Base-by-base conservation (phyloP, 2,113 vertebrate species). In the Pteropus alecto region DNA sequence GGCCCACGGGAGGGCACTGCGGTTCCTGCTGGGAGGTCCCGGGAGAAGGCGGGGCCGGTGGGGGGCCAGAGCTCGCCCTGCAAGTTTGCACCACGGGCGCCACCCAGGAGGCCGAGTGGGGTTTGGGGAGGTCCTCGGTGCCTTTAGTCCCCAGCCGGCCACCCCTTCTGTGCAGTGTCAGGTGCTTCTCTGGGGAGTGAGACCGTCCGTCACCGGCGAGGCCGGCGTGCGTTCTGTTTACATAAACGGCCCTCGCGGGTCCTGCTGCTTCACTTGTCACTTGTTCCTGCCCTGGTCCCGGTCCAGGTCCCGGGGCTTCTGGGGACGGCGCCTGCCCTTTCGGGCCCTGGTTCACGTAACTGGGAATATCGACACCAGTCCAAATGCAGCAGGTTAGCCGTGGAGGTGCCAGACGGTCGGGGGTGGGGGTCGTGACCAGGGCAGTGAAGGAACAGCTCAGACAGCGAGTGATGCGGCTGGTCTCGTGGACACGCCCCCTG, bases 341-440 rank as follows among this genome's bases (percentile, higher is more conserved):
- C 38, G 38, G 38, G 38, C 38, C 38, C 33, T 96, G 79, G 88
- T 60, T 97, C 90, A 81, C 54, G 22, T 97, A 63, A 95, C 96
- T 93, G 94, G 86, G 95, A 93, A 65, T 93, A 95, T 88, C 11
- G 67, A 89, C 93, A 97, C 43, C 1, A 2, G 88, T 95, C 92
- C 63, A 94, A 89, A 81, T 24, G 63, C 60, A 94, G 83, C 87
- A 87, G 24, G 95, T 96, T 94, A 91, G 95, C 96, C 93, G 60
- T 95, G 94, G 94, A 92, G 82, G 76, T 71, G 46, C 89, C 83
- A 58, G 13, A 86, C 94, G 71, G 24, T 0, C 51, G 61, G 21
- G 82, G 28, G 14, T 4, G 60, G 33, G n/a, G 38, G 38, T 38
- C 38, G 38, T 38, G 38, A 38, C 38, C 38, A 38, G 38, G 38